Percentiles rank a stretch among this genome's conserved stretches.
Conservation (phyloP, 1,140 invertebrate genomes). For the Diorhabda carinulata region DNA sequence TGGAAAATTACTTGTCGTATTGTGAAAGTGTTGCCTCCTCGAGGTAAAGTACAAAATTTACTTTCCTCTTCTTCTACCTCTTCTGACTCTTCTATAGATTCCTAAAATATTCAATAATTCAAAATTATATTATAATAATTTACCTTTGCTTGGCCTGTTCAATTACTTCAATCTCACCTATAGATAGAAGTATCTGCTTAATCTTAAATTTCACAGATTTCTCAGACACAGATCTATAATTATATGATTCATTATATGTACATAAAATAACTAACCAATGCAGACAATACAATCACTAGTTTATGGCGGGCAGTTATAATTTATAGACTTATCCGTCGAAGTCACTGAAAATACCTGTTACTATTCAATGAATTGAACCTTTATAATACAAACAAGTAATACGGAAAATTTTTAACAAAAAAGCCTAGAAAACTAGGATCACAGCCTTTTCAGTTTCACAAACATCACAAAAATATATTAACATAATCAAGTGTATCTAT, state of each 20-base stretch:
- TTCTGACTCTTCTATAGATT: slow-evolving; percentile 43
- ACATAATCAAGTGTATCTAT: too few species aligned
- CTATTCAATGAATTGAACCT: too few species aligned
- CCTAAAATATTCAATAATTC: slow-evolving; percentile 27
- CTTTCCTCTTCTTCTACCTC: slow-evolving; percentile 47
- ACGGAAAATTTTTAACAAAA: too few species aligned
- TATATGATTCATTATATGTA: not conserved
- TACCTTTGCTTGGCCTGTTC: not conserved
- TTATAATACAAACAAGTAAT: too few species aligned
- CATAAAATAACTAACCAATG: not conserved
- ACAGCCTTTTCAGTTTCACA: too few species aligned
- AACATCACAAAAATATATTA: too few species aligned
- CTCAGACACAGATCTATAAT: not conserved
- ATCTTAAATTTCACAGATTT: not conserved
- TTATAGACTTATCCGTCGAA: too few species aligned
- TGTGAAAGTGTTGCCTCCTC: slow-evolving; percentile 48
- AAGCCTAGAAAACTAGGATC: too few species aligned
- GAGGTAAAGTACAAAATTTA: slow-evolving; percentile 51
- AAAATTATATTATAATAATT: not conserved
- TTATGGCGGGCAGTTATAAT: too few species aligned
- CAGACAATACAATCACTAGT: not conserved
- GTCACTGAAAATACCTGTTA: too few species aligned
- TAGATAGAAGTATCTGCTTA: not conserved
- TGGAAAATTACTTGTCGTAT: slow-evolving; percentile 54
- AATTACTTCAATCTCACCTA: not conserved